A percentile compares a stretch with the other conserved stretches of the same genome.
Conservation (phyloP, 1,140 invertebrate species). For the Holotrichia oblita region DNA sequence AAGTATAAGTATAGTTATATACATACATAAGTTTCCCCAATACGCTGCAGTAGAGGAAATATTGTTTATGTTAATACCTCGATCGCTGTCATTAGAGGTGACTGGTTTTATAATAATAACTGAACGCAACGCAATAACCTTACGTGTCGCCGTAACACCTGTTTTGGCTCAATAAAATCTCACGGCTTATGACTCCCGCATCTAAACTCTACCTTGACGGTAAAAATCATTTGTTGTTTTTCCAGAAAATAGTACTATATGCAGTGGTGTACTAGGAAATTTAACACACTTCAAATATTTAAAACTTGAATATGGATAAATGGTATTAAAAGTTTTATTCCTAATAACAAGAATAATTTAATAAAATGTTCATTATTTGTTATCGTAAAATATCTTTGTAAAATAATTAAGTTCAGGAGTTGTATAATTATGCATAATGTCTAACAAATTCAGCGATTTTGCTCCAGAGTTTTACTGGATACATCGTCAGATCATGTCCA, state of each 20-base stretch:
- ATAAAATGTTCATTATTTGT: too few species aligned
- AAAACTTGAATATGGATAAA: too few species aligned
- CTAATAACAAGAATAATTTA: too few species aligned
- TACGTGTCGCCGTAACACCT: constrained; percentile 56
- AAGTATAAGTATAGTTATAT: neutral
- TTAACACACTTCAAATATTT: neutral
- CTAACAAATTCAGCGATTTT: too few species aligned
- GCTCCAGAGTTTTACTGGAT: too few species aligned
- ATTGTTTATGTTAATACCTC: constrained; percentile 43
- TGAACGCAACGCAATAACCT: constrained; percentile 52
- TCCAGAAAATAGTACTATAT: neutral
- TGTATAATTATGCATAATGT: too few species aligned
- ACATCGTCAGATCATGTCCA: too few species aligned
- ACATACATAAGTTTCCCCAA: neutral
- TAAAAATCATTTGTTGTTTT: constrained; percentile 46
- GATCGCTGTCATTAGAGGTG: constrained; percentile 50
- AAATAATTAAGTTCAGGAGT: too few species aligned
- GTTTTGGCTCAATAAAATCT: constrained; percentile 55
- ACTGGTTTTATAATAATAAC: constrained; percentile 53
- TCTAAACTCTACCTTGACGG: constrained; percentile 35
- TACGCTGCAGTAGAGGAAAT: constrained; percentile 5
- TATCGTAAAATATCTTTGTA: too few species aligned
- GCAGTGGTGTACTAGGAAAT: constrained; percentile 1
- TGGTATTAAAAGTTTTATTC: too few species aligned
- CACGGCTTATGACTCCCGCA: constrained; percentile 56